Base-by-base conservation (phyloP, 2,797 vertebrate species). In the Arrhamphus sclerolepis region DNA sequence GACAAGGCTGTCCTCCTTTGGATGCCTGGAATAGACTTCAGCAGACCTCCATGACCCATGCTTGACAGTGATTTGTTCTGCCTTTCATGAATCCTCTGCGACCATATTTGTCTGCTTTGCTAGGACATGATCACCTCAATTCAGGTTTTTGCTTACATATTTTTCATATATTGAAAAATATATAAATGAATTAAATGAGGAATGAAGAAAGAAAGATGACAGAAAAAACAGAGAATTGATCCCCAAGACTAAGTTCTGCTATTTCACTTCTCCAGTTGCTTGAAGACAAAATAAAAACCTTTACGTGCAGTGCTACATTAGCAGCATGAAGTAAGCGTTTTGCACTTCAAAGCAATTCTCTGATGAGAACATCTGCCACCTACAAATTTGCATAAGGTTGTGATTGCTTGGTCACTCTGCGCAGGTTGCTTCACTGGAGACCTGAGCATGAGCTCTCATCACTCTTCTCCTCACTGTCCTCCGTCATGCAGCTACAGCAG, bases 351-450 rank as follows among this genome's bases (percentile, higher is more conserved):
- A 80, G 52, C 29, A 4, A 54, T 50, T 51, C 49, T 68, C 69
- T 78, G 76, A 86, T 83, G 64, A 79, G 78, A 90, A 85, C 87
- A 91, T 89, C 89, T 88, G 87, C 72, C 69, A 41, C 72, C 64
- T 70, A 62, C 68, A 74, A 80, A 81, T 87, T 85, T 80, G 72
- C 82, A 77, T 75, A 63, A 56, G 67, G 56, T 56, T 66, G 39
- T 70, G 66, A 75, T 62, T 41, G 63, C 72, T 67, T 58, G 69
- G 75, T 56, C 79, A 64, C 61, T 63, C 56, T 13, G 51, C 84
- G 80, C 50, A 57, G 65, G 61, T 42, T 19, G 49, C 66, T 73
- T 77, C 84, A 56, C 70, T 8, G 62, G 82, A 81, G 79, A 75
- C 64, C 29, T 50, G 6, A 18, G 43, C 3, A 70, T 34, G 53